Conservation (phyloP, 2,888 invertebrate genomes). For the Drosophila pegasa region DNA sequence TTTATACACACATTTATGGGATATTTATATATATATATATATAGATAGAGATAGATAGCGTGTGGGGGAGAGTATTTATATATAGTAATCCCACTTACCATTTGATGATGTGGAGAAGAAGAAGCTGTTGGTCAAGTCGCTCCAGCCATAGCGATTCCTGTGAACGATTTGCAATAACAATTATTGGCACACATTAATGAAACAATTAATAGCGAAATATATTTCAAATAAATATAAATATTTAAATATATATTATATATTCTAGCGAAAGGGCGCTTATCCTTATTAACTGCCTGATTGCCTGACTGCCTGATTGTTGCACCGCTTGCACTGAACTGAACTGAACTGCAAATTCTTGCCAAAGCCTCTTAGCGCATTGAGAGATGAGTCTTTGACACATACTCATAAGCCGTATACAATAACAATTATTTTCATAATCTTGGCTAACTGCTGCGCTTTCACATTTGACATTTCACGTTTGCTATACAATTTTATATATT, state of each 20-base stretch:
- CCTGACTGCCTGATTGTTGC: background rate
- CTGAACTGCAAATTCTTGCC: background rate
- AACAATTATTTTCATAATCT: background rate
- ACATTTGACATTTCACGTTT: too few species aligned
- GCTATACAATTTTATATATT: too few species aligned
- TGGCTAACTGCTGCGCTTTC: background rate
- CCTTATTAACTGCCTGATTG: background rate
- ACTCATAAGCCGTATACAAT: background rate
- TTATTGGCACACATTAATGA: conserved; percentile 44
- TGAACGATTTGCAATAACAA: conserved; percentile 17
- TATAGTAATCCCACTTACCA: conserved; percentile 85
- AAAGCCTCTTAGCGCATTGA: background rate
- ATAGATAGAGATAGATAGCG: background rate
- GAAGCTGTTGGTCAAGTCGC: conserved; percentile 88
- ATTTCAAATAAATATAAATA: background rate
- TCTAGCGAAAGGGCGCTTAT: background rate
- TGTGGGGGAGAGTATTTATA: conserved; percentile 1
- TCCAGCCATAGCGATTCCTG: conserved; percentile 89
- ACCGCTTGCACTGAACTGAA: background rate
- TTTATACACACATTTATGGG: conserved; percentile 34
- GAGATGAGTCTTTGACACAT: background rate
- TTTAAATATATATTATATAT: background rate
- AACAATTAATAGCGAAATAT: conserved; percentile 21
- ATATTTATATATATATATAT: conserved; percentile 13
- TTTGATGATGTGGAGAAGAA: conserved; percentile 88